These are phyloP conservation scores for Ladona fulva DNA, from an alignment of 1,140 invertebrate species.

Conservation along the genomic window DNA sequence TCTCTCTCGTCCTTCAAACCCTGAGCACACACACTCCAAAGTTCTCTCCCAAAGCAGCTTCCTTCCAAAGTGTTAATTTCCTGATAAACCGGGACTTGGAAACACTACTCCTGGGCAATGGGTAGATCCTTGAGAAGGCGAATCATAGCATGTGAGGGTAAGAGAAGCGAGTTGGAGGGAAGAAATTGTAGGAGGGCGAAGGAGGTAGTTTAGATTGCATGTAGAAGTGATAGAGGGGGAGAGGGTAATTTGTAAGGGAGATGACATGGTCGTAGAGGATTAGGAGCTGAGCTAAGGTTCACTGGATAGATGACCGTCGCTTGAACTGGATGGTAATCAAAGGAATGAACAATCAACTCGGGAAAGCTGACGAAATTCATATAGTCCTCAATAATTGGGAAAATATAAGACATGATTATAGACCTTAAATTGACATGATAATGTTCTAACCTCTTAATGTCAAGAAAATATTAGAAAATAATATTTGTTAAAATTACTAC, in stretches of 20 bases:
- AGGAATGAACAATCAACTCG: no score
- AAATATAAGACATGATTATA: no score
- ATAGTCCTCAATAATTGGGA: no score
- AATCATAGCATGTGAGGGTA: not conserved
- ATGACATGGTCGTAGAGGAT: not conserved
- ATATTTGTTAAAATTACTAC: no score
- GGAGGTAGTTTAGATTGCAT: not conserved
- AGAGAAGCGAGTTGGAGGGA: not conserved
- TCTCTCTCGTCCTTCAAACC: not conserved
- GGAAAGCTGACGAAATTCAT: no score
- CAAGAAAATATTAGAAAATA: no score
- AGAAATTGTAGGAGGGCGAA: not conserved
- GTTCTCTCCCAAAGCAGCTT: not conserved
- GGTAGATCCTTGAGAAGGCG: not conserved
- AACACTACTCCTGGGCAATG: not conserved
- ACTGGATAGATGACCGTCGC: no score
- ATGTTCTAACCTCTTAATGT: no score
- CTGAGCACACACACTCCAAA: not conserved
- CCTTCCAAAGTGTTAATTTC: conserved; percentile 1
- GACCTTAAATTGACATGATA: no score
- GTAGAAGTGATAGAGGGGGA: not conserved
- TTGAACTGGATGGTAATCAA: no score
- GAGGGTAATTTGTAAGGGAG: not conserved
- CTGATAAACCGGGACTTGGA: not conserved
- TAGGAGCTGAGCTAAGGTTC: not conserved